Base-by-base conservation (phyloP, 2,888 invertebrate genomes). In the Cylindroiulus punctatus region DNA sequence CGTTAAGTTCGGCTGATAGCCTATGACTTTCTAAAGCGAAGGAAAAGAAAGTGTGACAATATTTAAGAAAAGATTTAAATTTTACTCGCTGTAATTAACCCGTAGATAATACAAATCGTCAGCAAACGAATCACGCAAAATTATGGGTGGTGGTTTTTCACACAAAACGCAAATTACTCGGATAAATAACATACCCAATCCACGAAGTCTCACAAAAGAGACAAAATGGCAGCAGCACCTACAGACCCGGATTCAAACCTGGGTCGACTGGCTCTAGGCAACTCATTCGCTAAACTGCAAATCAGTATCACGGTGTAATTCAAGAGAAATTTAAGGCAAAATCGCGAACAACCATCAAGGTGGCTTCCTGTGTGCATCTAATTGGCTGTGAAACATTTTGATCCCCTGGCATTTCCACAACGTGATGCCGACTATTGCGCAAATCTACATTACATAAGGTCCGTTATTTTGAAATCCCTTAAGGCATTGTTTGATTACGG, bases 51-150 rank as follows among this genome's bases (percentile, higher is more conserved):
- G 36, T 4, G 36, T 7, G 44, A 44, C 44, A 10, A 12, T 26
- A 30, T 76, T 26, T 32, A 76, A 76, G 32, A 76, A 76, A 76
- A 76, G 26, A 76, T 5, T 76, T 76, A 76, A 76, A 7, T 76
- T 76, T 76, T 76, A 76, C 30, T 32, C 76, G 14, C 12, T 76
- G 76, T 30, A 76, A 76, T 76, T 76, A 76, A 76, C 14, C 30
- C 17, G 30, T 76, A 30, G 76, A 76, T 76, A 76, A 76, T 76
- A 76, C 76, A 76, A 76, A 76, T 76, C 17, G 76, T 30, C 76
- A 76, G 76, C 30, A 76, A 76, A 76, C n/a, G n/a, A n/a, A n/a
- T n/a, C n/a, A n/a, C n/a, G n/a, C n/a, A n/a, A n/a, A n/a, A n/a
- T n/a, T n/a, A n/a, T n/a, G n/a, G n/a, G n/a, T n/a, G n/a, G n/a